Evolutionary conservation across 2,888 invertebrate species (phyloP), one percentile per base, ranked within the genome.

Genomic region (Microchrysa polita): DNA sequence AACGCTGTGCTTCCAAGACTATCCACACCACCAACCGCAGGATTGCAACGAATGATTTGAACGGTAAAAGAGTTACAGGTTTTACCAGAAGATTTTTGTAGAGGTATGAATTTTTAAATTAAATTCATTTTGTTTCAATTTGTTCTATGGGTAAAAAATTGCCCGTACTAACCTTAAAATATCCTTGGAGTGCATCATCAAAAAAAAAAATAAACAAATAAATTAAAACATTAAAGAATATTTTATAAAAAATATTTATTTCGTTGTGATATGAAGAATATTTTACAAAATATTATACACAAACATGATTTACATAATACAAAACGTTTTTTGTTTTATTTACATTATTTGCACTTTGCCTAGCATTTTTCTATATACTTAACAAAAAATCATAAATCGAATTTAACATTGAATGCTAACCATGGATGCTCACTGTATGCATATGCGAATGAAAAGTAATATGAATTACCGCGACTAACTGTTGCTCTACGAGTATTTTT

Each of bases 311-410:
- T 63, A 52, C n/a, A 55, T 55, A 69, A 55, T 69, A 55, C 53
- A 67, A 67, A 67, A 55, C 2, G 48, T 40, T 57, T n/a, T n/a
- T n/a, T 44, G 20, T 16, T 69, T 55, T 69, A 69, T 69, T 55
- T 69, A 69, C 57, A 57, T 55, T 69, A 69, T 69, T 69, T 69
- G 69, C 69, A 69, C 69, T 69, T 69, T n/a, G n/a, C 16, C 18
- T 57, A 55, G 27, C 27, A 69, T 57, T 69, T 69, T 40, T n/a
- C n/a, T n/a, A n/a, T 18, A 34, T 57, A 69, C 55, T 57, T 69
- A 69, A 57, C 65, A 42, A 16, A 53, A 69, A 55, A n/a, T n/a
- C 12, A 23, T n/a, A 18, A 69, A 57, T 69, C 18, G 55, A 69
- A 53, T 40, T 18, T 48, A 48, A 27, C 53, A 27, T 20, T 48